Base-by-base conservation (phyloP, 2,888 invertebrate species). In the Plagodis pulveraria region DNA sequence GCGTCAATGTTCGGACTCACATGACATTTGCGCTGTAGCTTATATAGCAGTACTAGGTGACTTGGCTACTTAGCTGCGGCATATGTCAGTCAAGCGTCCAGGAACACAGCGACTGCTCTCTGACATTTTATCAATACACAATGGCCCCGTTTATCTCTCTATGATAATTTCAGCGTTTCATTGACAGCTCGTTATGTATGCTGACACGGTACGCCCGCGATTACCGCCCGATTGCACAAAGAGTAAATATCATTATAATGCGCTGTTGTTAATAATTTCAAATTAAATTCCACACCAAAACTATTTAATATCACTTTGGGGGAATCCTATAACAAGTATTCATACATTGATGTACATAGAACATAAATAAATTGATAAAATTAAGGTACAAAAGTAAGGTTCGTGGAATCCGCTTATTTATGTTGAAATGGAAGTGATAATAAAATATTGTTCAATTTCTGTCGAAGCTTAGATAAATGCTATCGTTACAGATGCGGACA, bases 81-180 rank as follows among this genome's bases (percentile, higher is more conserved):
- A 35, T n/a, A 38, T 12, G 51, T 32, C 45, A 38, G 9, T 52
- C 52, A 40, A 4, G 5, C 6, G 40, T 43, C 32, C 45, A 22
- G 11, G 8, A 52, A 44, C 32, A 52, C 32, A 52, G 44, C 52
- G 8, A 22, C 12, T n/a, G 44, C 36, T 38, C n/a, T 54, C 46
- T 38, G 46, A 42, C 41, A 42, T 5, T 47, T 35, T 34, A 54
- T 54, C 42, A 48, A 54, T 52, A 64, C 54, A n/a, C 52, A 56
- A 58, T 60, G 47, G 56, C 58, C 53, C 55, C 56, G 63, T 58
- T 58, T 63, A 67, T 48, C 53, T 61, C 58, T 61, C 59, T 57
- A 65, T 58, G 65, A 58, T 58, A 59, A 70, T 66, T 65, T 57
- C 57, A 70, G 56, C 45, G 66, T 64, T 69, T 70, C 63, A 67